Evolutionary conservation across 1,140 invertebrate genomes (phyloP).

Genomic region (Sycophila sp.): DNA sequence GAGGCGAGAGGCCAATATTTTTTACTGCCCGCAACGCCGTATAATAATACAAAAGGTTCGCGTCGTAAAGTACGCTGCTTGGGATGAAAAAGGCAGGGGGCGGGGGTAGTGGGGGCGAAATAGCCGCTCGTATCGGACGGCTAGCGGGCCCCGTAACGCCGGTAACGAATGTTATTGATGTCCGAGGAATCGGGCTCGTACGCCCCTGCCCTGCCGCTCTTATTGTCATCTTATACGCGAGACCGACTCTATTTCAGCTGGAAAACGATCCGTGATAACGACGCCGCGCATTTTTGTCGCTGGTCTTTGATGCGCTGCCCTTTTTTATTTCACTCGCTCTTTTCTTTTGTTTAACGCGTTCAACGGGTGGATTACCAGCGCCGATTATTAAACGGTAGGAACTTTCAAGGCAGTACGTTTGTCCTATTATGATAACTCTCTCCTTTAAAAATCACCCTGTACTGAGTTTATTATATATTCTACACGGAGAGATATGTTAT

Average conservation of each 20-base stretch:
- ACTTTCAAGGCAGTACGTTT: too few relatives aligned
- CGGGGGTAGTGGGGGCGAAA: neutral
- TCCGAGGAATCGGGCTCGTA: constrained; percentile 41
- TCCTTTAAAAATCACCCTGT: too few relatives aligned
- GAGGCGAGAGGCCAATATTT: neutral
- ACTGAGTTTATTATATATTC: too few relatives aligned
- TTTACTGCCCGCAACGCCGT: neutral
- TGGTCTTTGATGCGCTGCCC: neutral
- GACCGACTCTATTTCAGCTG: constrained; percentile 48
- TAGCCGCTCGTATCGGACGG: neutral
- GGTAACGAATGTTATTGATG: constrained; percentile 60
- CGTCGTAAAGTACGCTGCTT: neutral
- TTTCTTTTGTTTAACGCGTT: too few relatives aligned
- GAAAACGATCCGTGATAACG: constrained; percentile 51
- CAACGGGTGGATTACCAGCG: too few relatives aligned
- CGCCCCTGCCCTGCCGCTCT: too few relatives aligned
- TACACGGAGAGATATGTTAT: too few relatives aligned
- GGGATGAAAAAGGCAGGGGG: too few relatives aligned
- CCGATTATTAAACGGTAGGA: too few relatives aligned
- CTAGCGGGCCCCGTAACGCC: constrained; percentile 24
- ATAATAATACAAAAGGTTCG: neutral
- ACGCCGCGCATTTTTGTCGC: constrained; percentile 27
- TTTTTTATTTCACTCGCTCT: neutral
- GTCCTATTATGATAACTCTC: too few relatives aligned
- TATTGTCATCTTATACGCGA: constrained; percentile 55